Evolutionary conservation across 2,888 invertebrate genomes (phyloP), one percentile per base, ranked within the genome.

Genomic region (Parochlus steinenii): DNA sequence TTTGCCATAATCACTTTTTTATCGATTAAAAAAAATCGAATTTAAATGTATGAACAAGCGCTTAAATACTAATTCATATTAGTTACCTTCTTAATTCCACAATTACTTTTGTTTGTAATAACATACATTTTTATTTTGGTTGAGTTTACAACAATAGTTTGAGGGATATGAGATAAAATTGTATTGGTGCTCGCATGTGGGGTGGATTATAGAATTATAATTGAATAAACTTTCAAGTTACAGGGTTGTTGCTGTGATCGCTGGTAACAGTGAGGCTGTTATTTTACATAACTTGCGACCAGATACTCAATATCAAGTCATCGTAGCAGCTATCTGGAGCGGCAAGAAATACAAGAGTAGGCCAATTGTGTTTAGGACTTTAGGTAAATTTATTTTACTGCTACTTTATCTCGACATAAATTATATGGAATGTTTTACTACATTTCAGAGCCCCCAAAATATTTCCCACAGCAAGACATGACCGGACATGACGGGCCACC

Each of bases 231-330:
- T n/a, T 59, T 60, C 77, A 81, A 85, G 85, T 83, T 85, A 82
- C 82, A 85, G 85, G 74, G 83, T 85, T 70, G 83, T 85, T 64
- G 69, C 80, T 67, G 77, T 82, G 59, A 83, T 85, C 57, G 85
- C 85, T 48, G 83, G 85, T 46, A 85, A 82, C 63, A 81, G 81
- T 42, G 83, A 82, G 56, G 82, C 82, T 43, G 80, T 85, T 47
- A 79, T 81, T 44, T 62, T 86, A 53, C 79, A 74, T 53, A 78
- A 79, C 30, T 64, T 86, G 43, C 71, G 76, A 53, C 79, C 87
- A 15, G 81, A 83, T 57, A 86, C 86, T 16, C 83, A 86, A 61
- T 87, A 87, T 56, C 85, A 85, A 48, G 69, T 87, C 41, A 77
- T 80, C 3, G 83, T 87, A 33, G 80, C 83, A 41, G 85, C 86